Evolutionary conservation across 2,888 invertebrate species (phyloP), one percentile per base, ranked within the genome.

Genomic region (Camptogramma bilineatum): DNA sequence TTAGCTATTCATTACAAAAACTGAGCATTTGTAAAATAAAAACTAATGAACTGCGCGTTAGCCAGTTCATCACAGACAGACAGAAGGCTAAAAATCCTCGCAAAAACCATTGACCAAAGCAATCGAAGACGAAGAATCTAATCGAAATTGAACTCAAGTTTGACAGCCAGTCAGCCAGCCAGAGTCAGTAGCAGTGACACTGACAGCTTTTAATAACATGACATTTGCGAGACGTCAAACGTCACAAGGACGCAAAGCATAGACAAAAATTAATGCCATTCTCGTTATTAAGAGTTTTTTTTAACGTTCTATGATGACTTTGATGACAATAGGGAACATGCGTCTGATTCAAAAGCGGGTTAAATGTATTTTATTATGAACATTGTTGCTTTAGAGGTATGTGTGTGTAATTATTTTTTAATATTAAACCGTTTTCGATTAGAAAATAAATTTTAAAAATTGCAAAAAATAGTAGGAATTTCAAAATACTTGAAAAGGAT

Each of bases 11-110:
- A 74, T 62, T 72, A 69, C 71, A 72, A 64, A 69, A 65, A 62
- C 56, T 18, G 56, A 66, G 65, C 68, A 65, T 69, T 55, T 64
- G 21, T 60, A 67, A 68, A 70, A 68, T 70, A 72, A 64, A 74
- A 78, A 75, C 68, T 66, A 77, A 77, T 76, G 77, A 75, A 71
- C 62, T 72, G 74, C 60, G 73, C 83, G 81, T 80, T 79, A 82
- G 85, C 80, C 81, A 84, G 78, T 76, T 82, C 82, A 85, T 79
- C 73, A 86, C 79, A 83, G 28, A 21, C n/a, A 21, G 21, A 21
- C 21, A 21, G 81, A 79, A 80, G 77, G 76, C 34, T 21, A 79
- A 72, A 80, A 78, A 80, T 54, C 56, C 13, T 83, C 82, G 81
- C 79, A 84, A 81, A 82, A 80, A 77, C 76, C 74, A 74, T 80